These are phyloP conservation scores for Formica exsecta DNA, from an alignment of 1,140 invertebrate species.

Conservation along the genomic window DNA sequence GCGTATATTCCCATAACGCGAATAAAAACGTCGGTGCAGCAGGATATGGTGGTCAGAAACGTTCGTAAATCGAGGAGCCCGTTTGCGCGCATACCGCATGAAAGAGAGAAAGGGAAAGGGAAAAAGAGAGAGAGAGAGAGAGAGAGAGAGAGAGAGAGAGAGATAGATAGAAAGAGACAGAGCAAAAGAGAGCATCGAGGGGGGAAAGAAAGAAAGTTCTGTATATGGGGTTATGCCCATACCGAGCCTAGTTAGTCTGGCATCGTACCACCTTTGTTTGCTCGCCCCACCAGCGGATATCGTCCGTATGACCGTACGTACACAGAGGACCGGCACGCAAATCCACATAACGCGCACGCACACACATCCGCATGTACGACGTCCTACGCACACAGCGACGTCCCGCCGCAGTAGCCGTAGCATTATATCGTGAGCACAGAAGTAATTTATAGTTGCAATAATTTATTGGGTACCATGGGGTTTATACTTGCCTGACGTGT, in stretches of 20 bases:
- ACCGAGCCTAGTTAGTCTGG: constrained; percentile 72
- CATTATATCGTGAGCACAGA: constrained; percentile 87
- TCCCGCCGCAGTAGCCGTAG: constrained; percentile 83
- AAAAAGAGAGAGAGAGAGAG: background rate
- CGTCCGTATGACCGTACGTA: constrained; percentile 67
- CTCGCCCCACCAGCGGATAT: constrained; percentile 69
- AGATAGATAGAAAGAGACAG: background rate
- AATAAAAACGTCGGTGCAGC: constrained; percentile 67
- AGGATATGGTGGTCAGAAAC: constrained; percentile 60
- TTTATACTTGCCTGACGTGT: constrained; percentile 87
- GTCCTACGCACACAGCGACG: constrained; percentile 77
- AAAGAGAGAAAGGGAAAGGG: constrained; percentile 22
- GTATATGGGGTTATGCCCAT: constrained; percentile 61
- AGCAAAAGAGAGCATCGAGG: constrained; percentile 13
- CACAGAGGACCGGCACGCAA: constrained; percentile 56
- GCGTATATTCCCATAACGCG: constrained; percentile 66
- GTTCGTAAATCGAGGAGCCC: constrained; percentile 63
- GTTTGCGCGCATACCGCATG: constrained; percentile 53
- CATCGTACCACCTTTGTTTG: constrained; percentile 81
- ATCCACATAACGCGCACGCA: constrained; percentile 66
- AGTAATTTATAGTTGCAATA: constrained; percentile 88
- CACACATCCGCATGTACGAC: constrained; percentile 61
- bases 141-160: background rate
- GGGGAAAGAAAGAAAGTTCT: constrained; percentile 55
- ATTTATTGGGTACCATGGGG: constrained; percentile 87